These are phyloP conservation scores for Melanchra persicariae DNA, from an alignment of 2,888 invertebrate species.

Conservation along the genomic window DNA sequence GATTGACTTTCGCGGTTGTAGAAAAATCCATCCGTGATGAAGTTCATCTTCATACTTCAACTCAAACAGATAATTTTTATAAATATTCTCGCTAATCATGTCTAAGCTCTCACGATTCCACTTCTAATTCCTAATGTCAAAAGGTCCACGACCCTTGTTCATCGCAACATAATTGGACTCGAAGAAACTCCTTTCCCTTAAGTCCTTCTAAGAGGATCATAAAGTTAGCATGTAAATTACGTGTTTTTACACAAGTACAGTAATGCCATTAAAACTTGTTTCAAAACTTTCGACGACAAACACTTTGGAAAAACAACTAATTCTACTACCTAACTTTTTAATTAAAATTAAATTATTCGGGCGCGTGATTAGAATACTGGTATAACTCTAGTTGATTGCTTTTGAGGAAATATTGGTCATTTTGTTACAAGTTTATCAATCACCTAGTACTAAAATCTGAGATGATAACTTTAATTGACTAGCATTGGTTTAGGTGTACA, in stretches of 20 bases:
- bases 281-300: constrained; percentile 30
- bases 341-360: constrained; percentile 37
- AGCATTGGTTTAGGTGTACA: no score
- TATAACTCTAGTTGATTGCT: not conserved
- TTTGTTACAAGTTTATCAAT: not conserved
- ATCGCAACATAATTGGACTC: constrained; percentile 56
- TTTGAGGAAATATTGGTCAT: constrained; percentile 11
- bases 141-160: constrained; percentile 29
- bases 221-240: constrained; percentile 60
- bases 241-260: constrained; percentile 49
- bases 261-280: constrained; percentile 62
- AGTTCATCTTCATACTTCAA: no score
- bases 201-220: constrained; percentile 60
- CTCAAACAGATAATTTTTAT: no score
- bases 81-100: no score
- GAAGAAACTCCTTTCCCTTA: constrained; percentile 50
- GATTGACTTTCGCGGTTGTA: no score
- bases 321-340: constrained; percentile 29
- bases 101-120: not conserved
- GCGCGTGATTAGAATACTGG: constrained; percentile 12
- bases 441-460: not conserved
- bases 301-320: constrained; percentile 43
- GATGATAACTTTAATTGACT: not conserved
- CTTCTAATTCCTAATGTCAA: constrained; percentile 33
- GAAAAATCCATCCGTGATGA: no score